Evolutionary conservation across 2,888 invertebrate genomes (phyloP), one percentile per base, ranked within the genome.

Genomic region (Eurytoma adleriae): DNA sequence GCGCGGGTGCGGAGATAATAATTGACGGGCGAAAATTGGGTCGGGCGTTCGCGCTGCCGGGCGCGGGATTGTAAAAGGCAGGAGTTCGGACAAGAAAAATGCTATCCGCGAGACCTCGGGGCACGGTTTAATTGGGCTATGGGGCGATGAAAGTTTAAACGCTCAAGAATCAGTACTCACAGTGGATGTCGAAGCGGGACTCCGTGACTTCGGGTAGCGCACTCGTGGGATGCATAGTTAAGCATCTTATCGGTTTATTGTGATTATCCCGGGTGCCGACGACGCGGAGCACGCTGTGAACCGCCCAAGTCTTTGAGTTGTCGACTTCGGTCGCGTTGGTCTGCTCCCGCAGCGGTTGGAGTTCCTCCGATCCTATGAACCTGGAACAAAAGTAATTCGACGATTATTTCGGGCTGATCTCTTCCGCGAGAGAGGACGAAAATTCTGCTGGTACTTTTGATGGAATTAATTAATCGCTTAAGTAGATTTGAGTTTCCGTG

Each of bases 281-380:
- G 83, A 96, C 93, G 88, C 96, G 95, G 12, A 97, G 92, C n/a
- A 96, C 94, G 0, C 97, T 96, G 62, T 95, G 93, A 2, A 97
- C 96, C 69, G 96, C 94, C 96, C 96, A 97, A 64, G 97, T 97
- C 86, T 96, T 93, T 0, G 95, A 94, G 88, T 95, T 94, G 91
- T 97, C 96, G 85, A 95, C 94, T 91, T 97, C 97, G 0, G 96
- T 96, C 3, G 94, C 93, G 90, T 97, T 97, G 61, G 94, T 95
- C 90, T 97, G 97, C 50, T 88, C 87, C 50, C 85, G 84, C 61
- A 87, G 68, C 5, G 90, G 86, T 64, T 88, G 85, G 27, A 88
- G 83, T 83, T 90, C 90, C 52, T 87, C 86, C 20, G 85, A 86
- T 10, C 88, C 88, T 66, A 88, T 86, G 73, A 85, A 88, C 88